These are phyloP conservation scores for Stomorhina lunata DNA, from an alignment of 2,888 invertebrate genomes.

Conservation along the genomic window DNA sequence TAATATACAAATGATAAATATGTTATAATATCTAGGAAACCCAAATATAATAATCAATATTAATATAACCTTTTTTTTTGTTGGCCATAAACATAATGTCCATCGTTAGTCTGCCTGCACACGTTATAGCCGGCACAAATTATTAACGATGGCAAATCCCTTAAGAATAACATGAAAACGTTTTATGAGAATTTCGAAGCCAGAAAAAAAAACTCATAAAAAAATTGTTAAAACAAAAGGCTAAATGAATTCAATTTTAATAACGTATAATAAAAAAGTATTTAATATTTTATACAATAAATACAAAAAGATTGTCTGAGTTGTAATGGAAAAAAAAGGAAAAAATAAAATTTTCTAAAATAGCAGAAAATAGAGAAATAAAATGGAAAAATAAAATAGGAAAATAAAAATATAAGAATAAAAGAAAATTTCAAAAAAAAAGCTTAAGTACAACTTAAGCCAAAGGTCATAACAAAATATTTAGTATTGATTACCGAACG, in stretches of 20 bases:
- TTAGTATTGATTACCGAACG: constrained; percentile 46
- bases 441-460: background rate
- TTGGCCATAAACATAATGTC: background rate
- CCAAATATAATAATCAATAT: background rate
- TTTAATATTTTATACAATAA: constrained; percentile 46
- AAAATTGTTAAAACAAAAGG: background rate
- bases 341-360: constrained; percentile 6
- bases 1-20: constrained; percentile 37
- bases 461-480: constrained; percentile 16
- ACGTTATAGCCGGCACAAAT: background rate
- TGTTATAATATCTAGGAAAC: constrained; percentile 18
- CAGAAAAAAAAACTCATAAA: background rate
- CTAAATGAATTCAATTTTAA: constrained; percentile 37
- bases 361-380: background rate
- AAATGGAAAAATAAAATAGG: background rate
- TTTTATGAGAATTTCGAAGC: background rate
- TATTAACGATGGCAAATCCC: background rate
- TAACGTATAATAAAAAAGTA: constrained; percentile 44
- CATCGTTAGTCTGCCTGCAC: background rate
- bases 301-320: background rate
- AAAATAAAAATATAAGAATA: background rate
- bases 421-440: background rate
- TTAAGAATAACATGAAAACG: background rate
- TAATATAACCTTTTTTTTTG: background rate
- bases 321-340: background rate